Evolutionary conservation across 2,797 vertebrate species (phyloP), one percentile per base, ranked within the genome.

Genomic region (Synaphobranchus kaupii): DNA sequence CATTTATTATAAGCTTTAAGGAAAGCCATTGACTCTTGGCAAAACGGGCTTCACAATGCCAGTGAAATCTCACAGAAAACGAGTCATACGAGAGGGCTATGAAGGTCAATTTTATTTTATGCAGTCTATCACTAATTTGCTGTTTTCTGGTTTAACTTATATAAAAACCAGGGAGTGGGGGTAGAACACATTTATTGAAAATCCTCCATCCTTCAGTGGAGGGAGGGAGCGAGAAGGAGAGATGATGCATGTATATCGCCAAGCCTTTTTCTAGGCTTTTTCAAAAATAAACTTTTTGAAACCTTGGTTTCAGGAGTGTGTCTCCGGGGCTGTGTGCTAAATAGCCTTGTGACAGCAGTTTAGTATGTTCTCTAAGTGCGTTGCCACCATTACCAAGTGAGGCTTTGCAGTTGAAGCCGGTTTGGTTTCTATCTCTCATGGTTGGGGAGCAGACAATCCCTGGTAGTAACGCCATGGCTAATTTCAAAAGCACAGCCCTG

Each of bases 221-320:
- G 90, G 89, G 88, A 88, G 92, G 54, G 88, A 44, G 58, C 56
- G 78, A 63, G 82, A 87, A 28, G 4, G 31, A 88, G 91, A 86
- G 88, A 81, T 39, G 91, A 47, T 0, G n/a, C 20, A 47, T 48
- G 22, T 7, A 44, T 84, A 44, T 39, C 52, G 20, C 34, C 83
- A 63, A 39, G 56, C 31, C 0, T 84, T 80, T 54, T 92, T 92
- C 89, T 87, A 92, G 89, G 91, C 94, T 94, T 90, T 94, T 89
- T 93, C 91, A 90, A 90, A 88, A 89, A 91, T 48, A 82, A 95
- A 94, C 90, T 93, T 93, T 89, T 91, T 90, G 91, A 93, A 89
- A 92, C 25, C 87, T 90, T 90, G 89, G 87, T 90, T 89, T 89
- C 89, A 92, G 90, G 90, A 92, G 90, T 86, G 20, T 83, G 90